Percentiles rank a stretch among this genome's conserved stretches.
phyloP scores from a whole-genome alignment of 2,888 invertebrate species.

The Laothoe populi region DNA sequence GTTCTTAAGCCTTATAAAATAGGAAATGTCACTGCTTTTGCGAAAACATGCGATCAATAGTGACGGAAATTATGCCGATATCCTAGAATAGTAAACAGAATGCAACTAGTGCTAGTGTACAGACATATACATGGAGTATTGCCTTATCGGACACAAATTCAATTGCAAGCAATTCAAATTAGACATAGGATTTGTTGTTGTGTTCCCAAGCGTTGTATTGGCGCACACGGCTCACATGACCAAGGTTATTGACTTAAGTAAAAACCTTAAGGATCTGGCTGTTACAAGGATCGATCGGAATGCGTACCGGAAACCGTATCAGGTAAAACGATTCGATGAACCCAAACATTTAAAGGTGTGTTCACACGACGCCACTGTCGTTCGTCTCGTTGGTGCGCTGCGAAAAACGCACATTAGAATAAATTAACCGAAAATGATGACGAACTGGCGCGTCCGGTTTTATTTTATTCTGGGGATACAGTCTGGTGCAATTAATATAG shows the following conservation, averaged over 20 bases:
- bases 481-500: slow-evolving; percentile 53
- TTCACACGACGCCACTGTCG: slow-evolving; percentile 40
- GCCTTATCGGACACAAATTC: background rate
- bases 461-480: slow-evolving; percentile 52
- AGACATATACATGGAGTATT: background rate
- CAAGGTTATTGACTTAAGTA: no score
- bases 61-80: background rate
- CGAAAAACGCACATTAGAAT: slow-evolving; percentile 62
- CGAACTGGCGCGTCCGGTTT: slow-evolving; percentile 55
- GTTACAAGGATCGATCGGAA: slow-evolving; percentile 55
- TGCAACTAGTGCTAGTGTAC: background rate
- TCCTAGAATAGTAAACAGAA: background rate
- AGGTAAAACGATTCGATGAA: slow-evolving; percentile 66
- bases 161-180: background rate
- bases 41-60: background rate
- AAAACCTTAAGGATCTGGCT: slow-evolving; percentile 31
- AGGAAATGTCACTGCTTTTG: background rate
- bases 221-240: no score
- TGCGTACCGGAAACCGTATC: slow-evolving; percentile 74
- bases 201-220: no score
- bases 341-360: slow-evolving; percentile 44
- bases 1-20: slow-evolving; percentile 4
- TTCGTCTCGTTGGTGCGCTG: slow-evolving; percentile 45
- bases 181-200: background rate
- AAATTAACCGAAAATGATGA: slow-evolving; percentile 58